Conservation (phyloP, 2,113 vertebrate species). For the Oryzias curvinotus region DNA sequence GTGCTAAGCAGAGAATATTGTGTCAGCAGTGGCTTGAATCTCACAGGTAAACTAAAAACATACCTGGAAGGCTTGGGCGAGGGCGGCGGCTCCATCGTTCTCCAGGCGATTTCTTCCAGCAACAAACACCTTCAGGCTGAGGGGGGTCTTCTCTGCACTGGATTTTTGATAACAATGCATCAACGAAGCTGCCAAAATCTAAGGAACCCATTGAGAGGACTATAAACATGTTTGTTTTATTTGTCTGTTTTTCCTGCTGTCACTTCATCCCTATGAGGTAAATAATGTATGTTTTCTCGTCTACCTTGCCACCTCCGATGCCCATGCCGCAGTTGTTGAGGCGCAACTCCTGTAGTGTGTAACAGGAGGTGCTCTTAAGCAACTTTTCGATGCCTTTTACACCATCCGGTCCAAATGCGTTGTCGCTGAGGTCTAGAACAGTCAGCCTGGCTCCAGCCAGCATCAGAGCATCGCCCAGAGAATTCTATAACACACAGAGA, state of each 20-base stretch:
- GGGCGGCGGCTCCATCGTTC: conserved; percentile 93
- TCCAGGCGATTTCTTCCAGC: conserved; percentile 96
- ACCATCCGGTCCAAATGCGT: conserved; percentile 96
- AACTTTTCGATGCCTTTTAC: conserved; percentile 91
- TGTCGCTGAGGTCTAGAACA: conserved; percentile 95
- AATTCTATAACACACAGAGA: conserved; percentile 75
- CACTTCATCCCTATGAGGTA: no score
- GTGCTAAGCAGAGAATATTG: no score
- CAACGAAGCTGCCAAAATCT: conserved; percentile 93
- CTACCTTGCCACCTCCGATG: conserved; percentile 93
- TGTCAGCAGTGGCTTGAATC: background rate
- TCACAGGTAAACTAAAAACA: background rate
- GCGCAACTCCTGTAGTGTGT: conserved; percentile 87
- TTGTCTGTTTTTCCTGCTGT: no score
- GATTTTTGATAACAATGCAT: conserved; percentile 86
- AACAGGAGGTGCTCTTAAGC: conserved; percentile 88
- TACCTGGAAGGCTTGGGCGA: conserved; percentile 95
- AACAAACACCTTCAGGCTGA: conserved; percentile 90
- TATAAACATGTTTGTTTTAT: no score
- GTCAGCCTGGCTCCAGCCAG: conserved; percentile 86
- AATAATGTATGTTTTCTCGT: background rate
- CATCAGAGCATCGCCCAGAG: conserved; percentile 89
- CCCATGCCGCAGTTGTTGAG: conserved; percentile 99
- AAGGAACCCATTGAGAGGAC: conserved; percentile 2
- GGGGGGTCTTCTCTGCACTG: conserved; percentile 78